Conservation (phyloP, 2,888 invertebrate genomes). For the Cheilosia vulpina region DNA sequence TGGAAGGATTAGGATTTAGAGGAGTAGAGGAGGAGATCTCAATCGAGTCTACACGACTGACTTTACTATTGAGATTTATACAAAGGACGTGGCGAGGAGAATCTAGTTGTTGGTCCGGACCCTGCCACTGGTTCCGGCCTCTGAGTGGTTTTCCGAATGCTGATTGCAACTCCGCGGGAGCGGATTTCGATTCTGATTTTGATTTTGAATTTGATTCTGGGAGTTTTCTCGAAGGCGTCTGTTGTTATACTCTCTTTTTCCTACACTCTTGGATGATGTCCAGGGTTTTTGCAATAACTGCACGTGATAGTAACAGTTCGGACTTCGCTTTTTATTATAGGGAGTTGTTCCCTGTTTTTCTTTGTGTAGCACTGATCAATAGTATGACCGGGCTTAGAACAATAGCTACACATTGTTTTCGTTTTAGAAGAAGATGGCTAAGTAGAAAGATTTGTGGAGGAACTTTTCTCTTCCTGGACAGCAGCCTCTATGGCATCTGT, state of each 20-base stretch:
- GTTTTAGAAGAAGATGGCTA: too few species aligned
- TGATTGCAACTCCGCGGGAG: not conserved
- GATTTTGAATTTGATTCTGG: conserved; percentile 1
- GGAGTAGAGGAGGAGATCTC: not conserved
- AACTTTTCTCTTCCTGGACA: not conserved
- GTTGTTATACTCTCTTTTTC: not conserved
- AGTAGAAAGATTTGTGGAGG: too few species aligned
- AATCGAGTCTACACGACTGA: not conserved
- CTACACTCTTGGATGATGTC: conserved; percentile 3
- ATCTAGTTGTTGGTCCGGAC: not conserved
- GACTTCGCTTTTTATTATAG: not conserved
- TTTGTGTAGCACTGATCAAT: too few species aligned
- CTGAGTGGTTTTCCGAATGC: not conserved
- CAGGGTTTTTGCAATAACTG: not conserved
- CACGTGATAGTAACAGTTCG: not conserved
- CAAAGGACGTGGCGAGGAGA: not conserved
- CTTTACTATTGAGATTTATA: not conserved
- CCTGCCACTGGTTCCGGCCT: conserved; percentile 4
- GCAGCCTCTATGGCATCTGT: not conserved
- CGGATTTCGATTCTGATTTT: not conserved
- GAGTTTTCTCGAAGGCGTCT: not conserved
- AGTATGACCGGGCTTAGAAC: too few species aligned
- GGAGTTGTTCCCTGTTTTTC: too few species aligned
- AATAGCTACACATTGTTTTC: too few species aligned
- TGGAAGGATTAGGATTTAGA: not conserved